Base-by-base conservation (phyloP, 2,113 vertebrate genomes). In the Chionomys nivalis region DNA sequence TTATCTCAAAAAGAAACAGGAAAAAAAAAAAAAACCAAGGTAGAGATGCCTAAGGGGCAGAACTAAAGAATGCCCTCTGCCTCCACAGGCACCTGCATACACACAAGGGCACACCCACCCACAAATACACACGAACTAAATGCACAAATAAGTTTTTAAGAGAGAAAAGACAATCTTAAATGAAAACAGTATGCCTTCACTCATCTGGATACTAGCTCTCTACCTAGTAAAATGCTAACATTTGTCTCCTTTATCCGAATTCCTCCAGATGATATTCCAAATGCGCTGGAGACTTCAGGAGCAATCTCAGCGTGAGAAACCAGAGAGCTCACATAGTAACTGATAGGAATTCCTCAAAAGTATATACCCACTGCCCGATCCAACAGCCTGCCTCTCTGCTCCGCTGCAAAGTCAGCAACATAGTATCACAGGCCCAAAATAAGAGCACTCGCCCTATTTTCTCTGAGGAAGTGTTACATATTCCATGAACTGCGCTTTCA, bases 401-500 rank as follows among this genome's bases (percentile, higher is more conserved):
- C 0, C 21, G 58, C 58, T 0, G 6, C 58, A 58, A 58, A 58
- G 0, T 93, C 89, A 93, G 82, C 94, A 96, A 98, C 97, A 76
- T 47, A 93, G 81, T 93, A 97, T 97, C 87, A 68, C 63, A 63
- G 49, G 93, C 92, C 93, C 97, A 98, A 98, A 98, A 97, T 97
- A 93, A 94, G 91, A 65, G 63, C 90, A 24, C 68, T 96, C 97
- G 97, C 86, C 85, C 70, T 97, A 92, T 97, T 98, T 98, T 96
- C 96, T 97, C 91, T 9, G 77, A 98, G 97, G 96, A 98, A 96
- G 93, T 97, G 89, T 97, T 92, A 95, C 55, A 91, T 97, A 97
- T 98, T 98, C 97, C 87, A 96, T 97, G 93, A 97, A 98, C 94
- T 77, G 92, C 72, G 95, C 93, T 79, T 89, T 93, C 97, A 93